Conservation (phyloP, 2,888 invertebrate genomes). For the Norana najaformis region DNA sequence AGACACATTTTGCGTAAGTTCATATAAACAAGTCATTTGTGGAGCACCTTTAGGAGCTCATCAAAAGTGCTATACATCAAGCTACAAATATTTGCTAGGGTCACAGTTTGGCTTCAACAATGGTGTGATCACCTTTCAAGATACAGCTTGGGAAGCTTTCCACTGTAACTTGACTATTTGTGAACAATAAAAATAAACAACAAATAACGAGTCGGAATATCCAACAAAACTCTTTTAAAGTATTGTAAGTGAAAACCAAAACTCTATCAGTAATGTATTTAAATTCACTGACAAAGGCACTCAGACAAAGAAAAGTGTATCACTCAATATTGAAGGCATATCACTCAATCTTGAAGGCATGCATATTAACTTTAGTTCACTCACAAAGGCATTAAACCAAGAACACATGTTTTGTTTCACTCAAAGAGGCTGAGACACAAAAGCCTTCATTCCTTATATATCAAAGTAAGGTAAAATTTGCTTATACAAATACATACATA, state of each 20-base stretch:
- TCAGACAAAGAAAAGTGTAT: no score
- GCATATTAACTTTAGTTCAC: not conserved
- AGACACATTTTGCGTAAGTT: not conserved
- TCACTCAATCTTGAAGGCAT: not conserved
- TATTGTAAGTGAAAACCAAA: not conserved
- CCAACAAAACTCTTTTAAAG: not conserved
- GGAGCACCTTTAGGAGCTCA: no score
- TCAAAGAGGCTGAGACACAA: not conserved
- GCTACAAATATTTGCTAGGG: not conserved
- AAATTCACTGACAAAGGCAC: conserved; percentile 7
- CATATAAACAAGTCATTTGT: not conserved
- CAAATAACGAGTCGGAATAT: not conserved
- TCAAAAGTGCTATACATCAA: not conserved
- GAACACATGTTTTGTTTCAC: not conserved
- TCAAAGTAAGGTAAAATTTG: no score
- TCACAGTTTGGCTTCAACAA: not conserved
- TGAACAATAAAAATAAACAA: not conserved
- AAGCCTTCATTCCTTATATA: not conserved
- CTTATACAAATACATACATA: no score
- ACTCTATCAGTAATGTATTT: not conserved
- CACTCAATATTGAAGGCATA: no score
- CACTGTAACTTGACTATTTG: not conserved
- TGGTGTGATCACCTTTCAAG: not conserved
- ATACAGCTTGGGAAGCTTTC: not conserved
- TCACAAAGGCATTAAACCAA: not conserved